Evolutionary conservation across 2,888 invertebrate genomes (phyloP).

Genomic region (Tortricodes alternella): DNA sequence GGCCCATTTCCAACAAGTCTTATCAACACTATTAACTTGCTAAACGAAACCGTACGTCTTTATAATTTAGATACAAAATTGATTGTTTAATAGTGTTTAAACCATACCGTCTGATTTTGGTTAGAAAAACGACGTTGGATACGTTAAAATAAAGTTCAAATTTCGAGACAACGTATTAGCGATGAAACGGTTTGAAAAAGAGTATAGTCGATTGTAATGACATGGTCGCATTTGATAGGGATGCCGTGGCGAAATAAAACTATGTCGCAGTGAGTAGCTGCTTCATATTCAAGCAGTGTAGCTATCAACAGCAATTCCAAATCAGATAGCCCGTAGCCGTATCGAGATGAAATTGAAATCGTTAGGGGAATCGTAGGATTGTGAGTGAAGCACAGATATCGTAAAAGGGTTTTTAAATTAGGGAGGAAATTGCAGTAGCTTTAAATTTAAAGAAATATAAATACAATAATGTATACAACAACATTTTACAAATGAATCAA

Average conservation of each 20-base stretch:
- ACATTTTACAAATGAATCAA: too few relatives aligned
- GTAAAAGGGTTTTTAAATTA: slow-evolving; percentile 56
- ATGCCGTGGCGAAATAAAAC: slow-evolving; percentile 58
- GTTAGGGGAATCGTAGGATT: slow-evolving; percentile 55
- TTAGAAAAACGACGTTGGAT: too few relatives aligned
- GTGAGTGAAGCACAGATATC: slow-evolving; percentile 51
- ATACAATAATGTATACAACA: too few relatives aligned
- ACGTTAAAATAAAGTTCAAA: too few relatives aligned
- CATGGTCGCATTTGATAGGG: slow-evolving; percentile 51
- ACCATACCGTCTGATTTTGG: too few relatives aligned
- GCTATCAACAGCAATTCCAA: slow-evolving; percentile 56
- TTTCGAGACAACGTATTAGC: too few relatives aligned
- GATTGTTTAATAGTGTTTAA: neutral
- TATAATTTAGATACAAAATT: slow-evolving; percentile 27
- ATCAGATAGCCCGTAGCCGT: slow-evolving; percentile 55
- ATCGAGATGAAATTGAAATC: slow-evolving; percentile 66
- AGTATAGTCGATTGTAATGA: slow-evolving; percentile 36
- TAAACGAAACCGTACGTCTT: slow-evolving; percentile 31
- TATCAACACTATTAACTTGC: neutral
- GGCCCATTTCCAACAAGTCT: slow-evolving; percentile 28
- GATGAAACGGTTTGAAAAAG: too few relatives aligned
- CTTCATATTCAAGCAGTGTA: slow-evolving; percentile 63
- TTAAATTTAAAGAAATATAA: too few relatives aligned
- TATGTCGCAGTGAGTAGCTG: slow-evolving; percentile 51
- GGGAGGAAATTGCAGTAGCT: too few relatives aligned